A percentile compares a stretch with the other conserved stretches of the same genome.
phyloP scores from a whole-genome alignment of 30 jellyfish, hydroid and myxozoan genomes.

The Cassiopea andromeda region DNA sequence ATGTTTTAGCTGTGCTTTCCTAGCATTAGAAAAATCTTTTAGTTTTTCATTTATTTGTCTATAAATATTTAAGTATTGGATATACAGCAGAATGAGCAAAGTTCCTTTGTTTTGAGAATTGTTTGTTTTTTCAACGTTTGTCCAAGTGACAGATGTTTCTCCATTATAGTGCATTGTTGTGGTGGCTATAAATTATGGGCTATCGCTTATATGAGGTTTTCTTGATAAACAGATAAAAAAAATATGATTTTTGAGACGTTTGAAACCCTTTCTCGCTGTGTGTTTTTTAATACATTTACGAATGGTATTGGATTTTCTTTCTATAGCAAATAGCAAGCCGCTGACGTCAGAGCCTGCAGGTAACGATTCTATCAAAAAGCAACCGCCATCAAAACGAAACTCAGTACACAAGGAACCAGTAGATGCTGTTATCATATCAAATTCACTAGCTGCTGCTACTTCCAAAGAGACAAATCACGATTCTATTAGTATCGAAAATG shows the following conservation, averaged over 20 bases:
- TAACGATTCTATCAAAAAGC: conserved; percentile 53
- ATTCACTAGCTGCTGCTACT: conserved; percentile 65
- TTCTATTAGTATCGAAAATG: conserved; percentile 13
- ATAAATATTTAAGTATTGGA: too few relatives aligned
- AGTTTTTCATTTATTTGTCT: too few relatives aligned
- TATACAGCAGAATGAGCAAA: too few relatives aligned
- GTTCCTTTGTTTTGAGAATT: too few relatives aligned
- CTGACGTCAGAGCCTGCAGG: conserved; percentile 17
- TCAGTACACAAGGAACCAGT: conserved; percentile 58
- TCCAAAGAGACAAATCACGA: conserved; percentile 22
- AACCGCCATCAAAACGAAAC: conserved; percentile 23
- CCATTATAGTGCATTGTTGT: too few relatives aligned
- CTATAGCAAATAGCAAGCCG: conserved; percentile 3
- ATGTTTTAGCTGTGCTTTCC: too few relatives aligned
- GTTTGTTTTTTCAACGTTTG: too few relatives aligned
- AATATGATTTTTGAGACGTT: neutral
- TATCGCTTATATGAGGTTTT: too few relatives aligned
- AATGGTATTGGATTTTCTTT: neutral
- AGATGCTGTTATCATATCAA: conserved; percentile 62
- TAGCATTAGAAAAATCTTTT: too few relatives aligned
- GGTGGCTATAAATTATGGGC: too few relatives aligned
- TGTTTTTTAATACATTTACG: neutral
- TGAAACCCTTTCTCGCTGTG: neutral
- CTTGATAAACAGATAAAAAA: too few relatives aligned
- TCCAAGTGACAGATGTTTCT: too few relatives aligned